phyloP scores from a whole-genome alignment of 2,797 vertebrate genomes.

The Lepilemur septentrionalis region DNA sequence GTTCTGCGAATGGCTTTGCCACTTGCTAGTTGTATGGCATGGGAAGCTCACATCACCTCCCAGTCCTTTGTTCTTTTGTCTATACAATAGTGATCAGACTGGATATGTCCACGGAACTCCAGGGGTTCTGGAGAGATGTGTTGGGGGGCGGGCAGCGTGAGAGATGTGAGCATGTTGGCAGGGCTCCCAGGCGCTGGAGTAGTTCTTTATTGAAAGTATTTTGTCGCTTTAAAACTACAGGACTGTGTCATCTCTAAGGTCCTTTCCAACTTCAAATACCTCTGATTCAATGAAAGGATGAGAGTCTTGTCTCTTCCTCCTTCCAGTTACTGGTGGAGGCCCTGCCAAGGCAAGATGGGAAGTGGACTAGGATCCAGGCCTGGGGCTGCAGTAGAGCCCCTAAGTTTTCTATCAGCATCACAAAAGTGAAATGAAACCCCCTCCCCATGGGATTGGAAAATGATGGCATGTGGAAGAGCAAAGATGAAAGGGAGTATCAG shows the following conservation, averaged over 20 bases:
- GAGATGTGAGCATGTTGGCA: neutral
- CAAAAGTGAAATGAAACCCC: neutral
- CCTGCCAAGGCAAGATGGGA: neutral
- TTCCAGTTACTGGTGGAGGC: neutral
- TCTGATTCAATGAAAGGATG: neutral
- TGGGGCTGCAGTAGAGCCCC: neutral
- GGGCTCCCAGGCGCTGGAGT: too few relatives aligned
- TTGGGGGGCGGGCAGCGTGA: accelerated
- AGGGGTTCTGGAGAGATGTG: neutral
- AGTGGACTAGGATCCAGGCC: neutral
- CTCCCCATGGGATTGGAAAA: neutral
- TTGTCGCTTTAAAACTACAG: neutral
- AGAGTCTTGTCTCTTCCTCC: neutral
- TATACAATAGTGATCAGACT: neutral
- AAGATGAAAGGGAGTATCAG: neutral
- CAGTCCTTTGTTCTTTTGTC: neutral
- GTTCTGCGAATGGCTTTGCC: neutral
- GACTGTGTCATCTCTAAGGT: neutral
- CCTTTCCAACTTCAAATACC: neutral
- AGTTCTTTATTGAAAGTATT: neutral
- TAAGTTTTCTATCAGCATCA: neutral
- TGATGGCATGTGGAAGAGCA: neutral
- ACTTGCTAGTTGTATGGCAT: neutral
- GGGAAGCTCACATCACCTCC: neutral
- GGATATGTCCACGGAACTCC: neutral